These are phyloP conservation scores for Barnardius zonarius DNA, from an alignment of 2,113 vertebrate genomes.

Conservation along the genomic window DNA sequence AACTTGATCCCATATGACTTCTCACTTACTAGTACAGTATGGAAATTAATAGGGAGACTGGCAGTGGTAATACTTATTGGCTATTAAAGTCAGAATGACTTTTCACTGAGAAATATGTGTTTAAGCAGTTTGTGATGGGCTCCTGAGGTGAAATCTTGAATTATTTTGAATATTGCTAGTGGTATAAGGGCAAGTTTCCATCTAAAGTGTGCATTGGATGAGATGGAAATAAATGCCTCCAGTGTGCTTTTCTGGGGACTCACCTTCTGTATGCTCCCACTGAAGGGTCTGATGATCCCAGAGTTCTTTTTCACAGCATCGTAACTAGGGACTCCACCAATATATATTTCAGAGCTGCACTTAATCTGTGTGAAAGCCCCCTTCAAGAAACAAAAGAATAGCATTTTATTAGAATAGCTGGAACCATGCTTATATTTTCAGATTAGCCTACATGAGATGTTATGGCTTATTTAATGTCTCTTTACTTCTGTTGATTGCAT, in stretches of 20 bases:
- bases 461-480: background rate
- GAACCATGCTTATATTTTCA: background rate
- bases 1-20: background rate
- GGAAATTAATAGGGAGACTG: background rate
- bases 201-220: background rate
- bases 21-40: background rate
- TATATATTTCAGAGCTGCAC: constrained; percentile 90
- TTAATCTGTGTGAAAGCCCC: constrained; percentile 97
- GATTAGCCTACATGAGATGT: background rate
- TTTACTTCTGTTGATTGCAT: background rate
- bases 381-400: constrained; percentile 61
- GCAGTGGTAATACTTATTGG: background rate
- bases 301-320: constrained; percentile 87
- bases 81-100: background rate
- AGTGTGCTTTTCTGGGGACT: background rate
- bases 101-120: background rate
- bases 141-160: background rate
- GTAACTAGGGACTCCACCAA: constrained; percentile 89
- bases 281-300: constrained; percentile 82
- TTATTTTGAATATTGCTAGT: background rate
- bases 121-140: background rate
- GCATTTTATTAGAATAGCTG: background rate
- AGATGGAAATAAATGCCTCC: background rate
- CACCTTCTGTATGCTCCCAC: constrained; percentile 94
- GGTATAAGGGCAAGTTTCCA: background rate